Base-by-base conservation (phyloP, 2,113 vertebrate genomes). In the Phoxinus phoxinus region DNA sequence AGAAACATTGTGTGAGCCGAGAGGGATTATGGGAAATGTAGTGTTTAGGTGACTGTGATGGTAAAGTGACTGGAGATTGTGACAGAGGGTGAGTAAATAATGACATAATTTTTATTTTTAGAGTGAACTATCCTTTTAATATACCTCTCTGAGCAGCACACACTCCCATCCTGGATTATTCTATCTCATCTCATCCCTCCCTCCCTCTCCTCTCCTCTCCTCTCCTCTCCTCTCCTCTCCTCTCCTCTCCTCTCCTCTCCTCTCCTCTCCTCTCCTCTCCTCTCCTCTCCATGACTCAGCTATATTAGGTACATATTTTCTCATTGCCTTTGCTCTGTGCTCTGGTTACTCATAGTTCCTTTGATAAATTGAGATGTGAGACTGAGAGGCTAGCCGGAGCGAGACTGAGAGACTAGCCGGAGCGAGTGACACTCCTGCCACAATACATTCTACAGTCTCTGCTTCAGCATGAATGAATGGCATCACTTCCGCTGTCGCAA, bases 271-370 rank as follows among this genome's bases (percentile, higher is more conserved):
- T 19, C n/a, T n/a, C n/a, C n/a, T n/a, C n/a, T n/a, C n/a, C n/a
- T n/a, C n/a, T n/a, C 17, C 6, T 67, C 41, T 65, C 27, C 35
- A 61, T 65, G 41, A 67, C 84, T 78, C 56, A 41, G 71, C 59
- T 48, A 37, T 48, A 78, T 69, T 85, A 85, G 37, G 72, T 44
- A 48, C 56, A 77, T 25, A 67, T 23, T 48, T 84, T 75, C 44
- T 59, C 41, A 67, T 27, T n/a, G 48, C 58, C 13, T 25, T 46
- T 17, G 25, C 17, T 48, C 79, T 73, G 30, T 41, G 44, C 27
- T 23, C n/a, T 82, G 41, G 58, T 51, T 77, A 44, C 41, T 81
- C 53, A 74, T 21, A 59, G 25, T 81, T 78, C n/a, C 37, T 30
- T 35, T 72, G 53, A 58, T 81, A 59, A 86, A 81, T 58, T 46